Percentiles rank a stretch among this genome's conserved stretches.
phyloP scores from a whole-genome alignment of 2,888 invertebrate genomes.

The Suillia variegata region DNA sequence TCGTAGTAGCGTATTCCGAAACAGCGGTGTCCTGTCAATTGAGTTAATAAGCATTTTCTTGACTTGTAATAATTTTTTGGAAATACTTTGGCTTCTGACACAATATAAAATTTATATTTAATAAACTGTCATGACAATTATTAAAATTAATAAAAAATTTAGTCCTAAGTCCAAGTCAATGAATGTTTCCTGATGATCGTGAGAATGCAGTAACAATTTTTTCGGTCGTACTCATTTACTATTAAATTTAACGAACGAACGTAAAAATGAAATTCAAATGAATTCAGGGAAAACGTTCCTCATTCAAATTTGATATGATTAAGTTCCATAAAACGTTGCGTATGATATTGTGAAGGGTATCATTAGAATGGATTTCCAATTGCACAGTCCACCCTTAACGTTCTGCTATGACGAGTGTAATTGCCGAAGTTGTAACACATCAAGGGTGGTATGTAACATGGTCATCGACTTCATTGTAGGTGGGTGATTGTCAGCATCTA shows the following conservation, averaged over 20 bases:
- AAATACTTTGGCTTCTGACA: too few species aligned
- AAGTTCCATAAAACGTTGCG: conserved; percentile 48
- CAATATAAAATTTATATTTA: too few species aligned
- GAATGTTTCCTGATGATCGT: too few species aligned
- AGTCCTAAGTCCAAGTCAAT: too few species aligned
- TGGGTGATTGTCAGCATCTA: conserved; percentile 24
- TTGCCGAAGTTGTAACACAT: conserved; percentile 18
- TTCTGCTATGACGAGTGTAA: conserved; percentile 5
- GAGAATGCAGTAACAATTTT: not conserved
- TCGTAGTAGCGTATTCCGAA: too few species aligned
- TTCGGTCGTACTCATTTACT: not conserved
- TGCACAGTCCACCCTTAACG: conserved; percentile 26
- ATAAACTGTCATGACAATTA: too few species aligned
- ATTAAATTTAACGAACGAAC: not conserved
- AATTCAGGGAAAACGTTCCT: not conserved
- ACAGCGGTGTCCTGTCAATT: too few species aligned
- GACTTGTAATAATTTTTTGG: too few species aligned
- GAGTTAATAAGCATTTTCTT: too few species aligned
- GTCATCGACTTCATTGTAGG: conserved; percentile 21
- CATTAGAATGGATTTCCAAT: conserved; percentile 41
- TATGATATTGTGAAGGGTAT: conserved; percentile 40
- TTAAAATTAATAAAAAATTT: too few species aligned
- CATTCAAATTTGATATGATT: conserved; percentile 38
- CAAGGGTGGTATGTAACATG: conserved; percentile 13
- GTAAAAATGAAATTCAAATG: not conserved